Evolutionary conservation across 2,797 vertebrate species (phyloP), one percentile per base, ranked within the genome.

Genomic region (Danio kyathit): DNA sequence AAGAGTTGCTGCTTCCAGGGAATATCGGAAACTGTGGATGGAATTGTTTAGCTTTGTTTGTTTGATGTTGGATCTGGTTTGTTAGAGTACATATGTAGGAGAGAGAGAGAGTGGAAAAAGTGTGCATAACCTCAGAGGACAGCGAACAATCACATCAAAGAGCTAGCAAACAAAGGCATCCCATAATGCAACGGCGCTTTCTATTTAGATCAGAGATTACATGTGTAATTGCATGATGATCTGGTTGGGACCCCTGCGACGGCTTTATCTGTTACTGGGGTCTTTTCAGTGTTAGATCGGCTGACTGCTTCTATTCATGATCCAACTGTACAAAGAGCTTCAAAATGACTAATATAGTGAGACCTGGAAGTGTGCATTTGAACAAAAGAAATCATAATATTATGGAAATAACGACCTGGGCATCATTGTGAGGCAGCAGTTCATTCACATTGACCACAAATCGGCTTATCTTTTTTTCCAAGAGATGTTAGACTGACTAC

Each of bases 91-190:
- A 72, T 60, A 49, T 57, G 17, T 44, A 52, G 19, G 41, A 48
- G 17, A 78, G 59, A 17, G 59, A 41, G 56, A 29, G 59, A 21
- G 56, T 4, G 69, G 21, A 57, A 72, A 82, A 65, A 29, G 74
- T 72, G 59, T 79, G 80, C 74, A 66, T 80, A 84, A 84, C 78
- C 78, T 77, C 67, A 46, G 48, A 74, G 81, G 67, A 66, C 64
- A 64, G 87, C 76, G 87, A 88, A 84, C 74, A 81, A 81, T 89
- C 83, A 90, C 90, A 92, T 93, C 92, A 94, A 93, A 93, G 90
- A 44, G 66, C 64, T 51, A 19, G 84, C 83, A 75, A 82, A 85
- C 82, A 88, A 84, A 89, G 88, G 87, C 84, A 80, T 86, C 85
- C 89, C 86, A 79, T 86, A 86, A 91, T 90, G 89, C 90, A 13